These are phyloP conservation scores for Beris chalybata DNA, from an alignment of 2,888 invertebrate species.

Conservation along the genomic window DNA sequence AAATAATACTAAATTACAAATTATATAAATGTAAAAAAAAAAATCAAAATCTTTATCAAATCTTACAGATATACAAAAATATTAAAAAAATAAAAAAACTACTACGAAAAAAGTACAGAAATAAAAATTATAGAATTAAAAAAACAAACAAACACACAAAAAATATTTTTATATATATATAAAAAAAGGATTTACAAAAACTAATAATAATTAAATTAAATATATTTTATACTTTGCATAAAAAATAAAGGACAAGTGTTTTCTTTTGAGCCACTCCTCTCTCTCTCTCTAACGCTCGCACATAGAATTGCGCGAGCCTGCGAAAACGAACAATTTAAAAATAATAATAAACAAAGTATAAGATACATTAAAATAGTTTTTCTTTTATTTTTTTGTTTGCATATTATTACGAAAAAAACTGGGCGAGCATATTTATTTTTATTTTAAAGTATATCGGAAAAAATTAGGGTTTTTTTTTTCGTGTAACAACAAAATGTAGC, in stretches of 20 bases:
- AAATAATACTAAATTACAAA: conserved; percentile 14
- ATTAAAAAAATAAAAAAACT: not conserved
- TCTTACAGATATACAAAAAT: not conserved
- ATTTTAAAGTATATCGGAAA: no score
- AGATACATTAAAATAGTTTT: not conserved
- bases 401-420: conserved; percentile 18
- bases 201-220: conserved; percentile 1
- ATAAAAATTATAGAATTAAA: not conserved
- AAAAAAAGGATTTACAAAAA: conserved; percentile 12
- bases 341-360: conserved; percentile 26
- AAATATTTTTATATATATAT: not conserved
- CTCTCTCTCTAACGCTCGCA: no score
- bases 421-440: conserved; percentile 21
- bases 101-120: no score
- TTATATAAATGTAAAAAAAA: conserved; percentile 10
- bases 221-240: not conserved
- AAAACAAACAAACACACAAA: conserved; percentile 15
- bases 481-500: no score
- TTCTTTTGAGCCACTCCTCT: no score
- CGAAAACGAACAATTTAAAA: conserved; percentile 1
- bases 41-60: not conserved
- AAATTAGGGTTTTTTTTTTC: no score
- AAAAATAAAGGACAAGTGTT: no score
- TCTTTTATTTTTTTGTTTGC: not conserved
- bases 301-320: no score